These are phyloP conservation scores for Choreutis nemorana DNA, from an alignment of 2,888 invertebrate genomes.

Conservation along the genomic window DNA sequence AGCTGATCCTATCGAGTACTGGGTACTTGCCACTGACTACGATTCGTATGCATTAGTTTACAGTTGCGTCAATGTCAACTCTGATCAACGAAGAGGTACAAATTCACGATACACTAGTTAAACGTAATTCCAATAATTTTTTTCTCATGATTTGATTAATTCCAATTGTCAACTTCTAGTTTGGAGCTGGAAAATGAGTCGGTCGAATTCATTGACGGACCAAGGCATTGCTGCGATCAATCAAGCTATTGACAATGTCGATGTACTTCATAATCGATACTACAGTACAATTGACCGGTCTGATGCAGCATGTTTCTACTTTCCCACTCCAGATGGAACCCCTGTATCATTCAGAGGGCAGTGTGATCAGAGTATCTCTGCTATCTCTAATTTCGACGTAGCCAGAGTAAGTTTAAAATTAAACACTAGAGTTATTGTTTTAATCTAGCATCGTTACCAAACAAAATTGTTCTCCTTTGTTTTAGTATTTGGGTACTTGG, in stretches of 20 bases:
- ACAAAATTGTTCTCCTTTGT: background rate
- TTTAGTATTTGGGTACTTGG: slow-evolving; percentile 39
- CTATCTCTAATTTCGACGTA: slow-evolving; percentile 19
- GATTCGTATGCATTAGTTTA: slow-evolving; percentile 67
- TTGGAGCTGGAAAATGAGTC: slow-evolving; percentile 14
- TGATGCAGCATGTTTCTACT: slow-evolving; percentile 20
- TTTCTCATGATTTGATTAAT: background rate
- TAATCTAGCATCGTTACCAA: no score
- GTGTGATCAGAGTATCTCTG: slow-evolving; percentile 20
- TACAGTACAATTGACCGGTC: slow-evolving; percentile 18
- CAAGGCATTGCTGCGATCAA: slow-evolving; percentile 8
- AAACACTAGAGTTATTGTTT: no score
- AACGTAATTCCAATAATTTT: no score
- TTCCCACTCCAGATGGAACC: slow-evolving; percentile 12
- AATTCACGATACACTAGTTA: no score
- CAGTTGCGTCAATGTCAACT: slow-evolving; percentile 59
- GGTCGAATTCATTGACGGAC: slow-evolving; percentile 8
- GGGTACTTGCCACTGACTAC: slow-evolving; percentile 67
- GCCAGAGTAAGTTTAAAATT: slow-evolving; percentile 21
- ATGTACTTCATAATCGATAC: slow-evolving; percentile 21
- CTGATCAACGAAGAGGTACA: slow-evolving; percentile 43
- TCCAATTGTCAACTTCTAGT: slow-evolving; percentile 29
- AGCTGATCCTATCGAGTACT: slow-evolving; percentile 25
- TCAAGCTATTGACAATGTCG: slow-evolving; percentile 6
- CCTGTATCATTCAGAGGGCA: slow-evolving; percentile 23